Evolutionary conservation across 2,888 invertebrate genomes (phyloP), one percentile per base, ranked within the genome.

Genomic region (Drosophila engyochracea): DNA sequence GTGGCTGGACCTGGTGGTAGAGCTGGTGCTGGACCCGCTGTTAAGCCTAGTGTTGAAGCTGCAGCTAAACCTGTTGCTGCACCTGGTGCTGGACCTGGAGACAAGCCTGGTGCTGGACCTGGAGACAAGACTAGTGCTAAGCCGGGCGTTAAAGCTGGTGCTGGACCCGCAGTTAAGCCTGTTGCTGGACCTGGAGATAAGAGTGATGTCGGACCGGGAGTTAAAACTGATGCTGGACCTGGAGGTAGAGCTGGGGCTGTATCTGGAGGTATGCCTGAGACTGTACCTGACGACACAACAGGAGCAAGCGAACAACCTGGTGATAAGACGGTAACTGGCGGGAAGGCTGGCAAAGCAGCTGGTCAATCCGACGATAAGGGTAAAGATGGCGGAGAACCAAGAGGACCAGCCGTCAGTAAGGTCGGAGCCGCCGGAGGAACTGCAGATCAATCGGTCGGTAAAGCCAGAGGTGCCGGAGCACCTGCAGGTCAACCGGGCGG

Each of bases 221-320:
- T 22, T 22, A 47, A 47, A 28, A 5, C 28, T 51, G 19, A 12
- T 19, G 10, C 22, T 22, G 33, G 9, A 22, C 16, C 14, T 22
- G 58, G 14, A 22, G 37, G 19, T 47, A 44, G 49, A 28, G 22
- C 35, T 2, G 57, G 22, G 12, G 61, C 28, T 6, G 28, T 30
- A 9, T 14, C 70, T 7, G 41, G 28, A 16, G 66, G 31, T 30
- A 60, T 39, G 30, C 10, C 61, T 39, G 33, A 30, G 49, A 52
- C 53, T 31, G 63, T 64, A 67, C 65, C 35, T 10, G 51, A 4
- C 12, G 57, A 61, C 44, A 47, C 7, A 33, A 55, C 35, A 19
- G 57, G 30, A 57, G 49, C 54, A 14, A 49, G 28, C 1, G 35
- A 28, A 39, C 10, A 37, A 53, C 47, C 44, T 9, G 44, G 31